Evolutionary conservation across 2,797 vertebrate genomes (phyloP), one percentile per base, ranked within the genome.

Genomic region (Poeciliopsis paucimaculata): DNA sequence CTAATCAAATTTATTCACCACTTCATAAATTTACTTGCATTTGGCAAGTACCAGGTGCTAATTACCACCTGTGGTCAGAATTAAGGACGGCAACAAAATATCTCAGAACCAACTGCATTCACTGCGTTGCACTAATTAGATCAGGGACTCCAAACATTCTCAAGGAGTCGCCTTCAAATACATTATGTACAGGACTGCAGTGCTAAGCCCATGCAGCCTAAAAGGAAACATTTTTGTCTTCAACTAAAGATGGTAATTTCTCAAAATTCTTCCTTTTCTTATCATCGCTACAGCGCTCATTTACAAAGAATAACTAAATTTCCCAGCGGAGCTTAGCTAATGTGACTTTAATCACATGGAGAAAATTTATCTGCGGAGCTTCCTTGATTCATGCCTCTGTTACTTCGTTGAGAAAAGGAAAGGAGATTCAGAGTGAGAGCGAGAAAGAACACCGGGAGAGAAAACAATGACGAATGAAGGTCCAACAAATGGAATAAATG

Each of bases 281-380:
- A 64, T 82, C 66, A 34, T 39, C 1, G 0, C 71, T n/a, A 78
- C 73, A 73, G 77, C 41, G 68, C 77, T 86, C 79, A 64, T 87
- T 89, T 78, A 72, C 77, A 78, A 88, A 87, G 79, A 88, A 85
- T 49, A 90, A 87, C 47, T 87, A 64, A 85, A 87, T 91, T 90
- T 88, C 90, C 91, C 90, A 86, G 84, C 4, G 83, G 87, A 90
- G 82, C 47, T 55, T 1, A 68, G 82, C 86, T 92, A 92, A 93
- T 91, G 88, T 87, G 88, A 84, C 85, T 92, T 92, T 91, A 91
- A 94, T 92, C 80, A 84, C 89, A 91, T 74, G 80, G 89, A 86
- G 86, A 77, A 86, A 91, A 91, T 89, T 84, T 83, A 87, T 91
- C 87, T 84, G 86, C 76, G 2, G 78, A 82, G 85, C 80, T 84